Evolutionary conservation across 2,888 invertebrate genomes (phyloP), one percentile per base, ranked within the genome.

Genomic region (Ophion costatus): DNA sequence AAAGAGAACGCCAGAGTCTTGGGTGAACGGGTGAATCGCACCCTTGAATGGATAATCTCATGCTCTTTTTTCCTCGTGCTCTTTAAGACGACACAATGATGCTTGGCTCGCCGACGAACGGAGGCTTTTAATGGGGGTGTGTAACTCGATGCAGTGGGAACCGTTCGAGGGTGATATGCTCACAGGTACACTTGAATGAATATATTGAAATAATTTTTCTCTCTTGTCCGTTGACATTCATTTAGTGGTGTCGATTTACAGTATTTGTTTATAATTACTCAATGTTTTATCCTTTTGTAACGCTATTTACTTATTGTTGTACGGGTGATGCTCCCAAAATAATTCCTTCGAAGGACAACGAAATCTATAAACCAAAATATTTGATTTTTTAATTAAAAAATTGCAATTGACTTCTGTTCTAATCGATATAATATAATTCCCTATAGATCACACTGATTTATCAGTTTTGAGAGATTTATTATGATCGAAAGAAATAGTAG

Each of bases 131-230:
- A 82, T 80, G 82, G 82, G 87, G 22, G 88, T 87, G 84, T 89
- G 93, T 91, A 93, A 93, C 90, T 92, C 90, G 92, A 93, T 93
- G 91, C 92, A 93, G 93, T 93, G 93, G 93, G 93, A 93, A 93
- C 92, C 89, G 84, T 87, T 61, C 45, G 73, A 29, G 88, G 89
- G 90, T 90, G 89, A 89, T 89, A 92, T 91, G 91, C 89, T 67
- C 24, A 59, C 33, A 24, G 70, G 33, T 70, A 38, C 10, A 61
- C 29, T 22, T n/a, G 20, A 24, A 76, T 64, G 45, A 9, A 76
- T 59, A 22, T 17, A 29, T n/a, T 5, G 64, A 59, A 20, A 10
- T 22, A 22, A 57, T 42, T 63, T 57, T 33, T 66, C 14, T 56
- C 22, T 56, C 66, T 7, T 14, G 0, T 22, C 6, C 20, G 6